phyloP scores from a whole-genome alignment of 2,113 vertebrate genomes.

The Gymnogyps californianus region DNA sequence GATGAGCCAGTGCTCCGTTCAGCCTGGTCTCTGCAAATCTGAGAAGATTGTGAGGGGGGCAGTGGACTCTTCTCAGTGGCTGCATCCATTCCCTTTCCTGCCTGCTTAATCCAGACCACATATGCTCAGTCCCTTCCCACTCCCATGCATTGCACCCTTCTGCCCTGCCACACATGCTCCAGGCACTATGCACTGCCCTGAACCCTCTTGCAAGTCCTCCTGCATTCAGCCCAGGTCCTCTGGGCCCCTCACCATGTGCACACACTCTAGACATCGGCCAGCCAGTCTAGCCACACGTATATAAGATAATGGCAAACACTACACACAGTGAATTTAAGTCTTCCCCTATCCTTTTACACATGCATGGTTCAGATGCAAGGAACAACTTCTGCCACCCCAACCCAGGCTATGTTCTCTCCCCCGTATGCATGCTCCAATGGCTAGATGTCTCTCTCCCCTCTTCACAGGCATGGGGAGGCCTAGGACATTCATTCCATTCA shows the following conservation, averaged over 20 bases:
- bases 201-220: not conserved
- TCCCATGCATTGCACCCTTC: not conserved
- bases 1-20: not conserved
- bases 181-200: not conserved
- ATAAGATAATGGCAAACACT: not conserved
- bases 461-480: not conserved
- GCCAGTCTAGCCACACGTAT: fast-evolving
- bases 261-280: fast-evolving
- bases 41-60: not conserved
- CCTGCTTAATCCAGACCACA: not conserved
- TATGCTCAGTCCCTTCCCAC: not conserved
- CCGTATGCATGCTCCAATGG: fast-evolving
- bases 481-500: not conserved
- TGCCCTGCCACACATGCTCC: not conserved
- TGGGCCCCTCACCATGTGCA: not conserved
- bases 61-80: not conserved
- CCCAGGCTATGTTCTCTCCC: not conserved
- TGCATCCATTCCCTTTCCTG: not conserved
- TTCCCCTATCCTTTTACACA: not conserved
- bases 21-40: not conserved
- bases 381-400: not conserved
- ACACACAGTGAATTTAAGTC: not conserved
- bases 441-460: not conserved
- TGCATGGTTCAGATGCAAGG: not conserved
- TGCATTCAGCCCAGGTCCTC: not conserved